Conservation (phyloP, 2,888 invertebrate genomes). For the Netelia virgata region DNA sequence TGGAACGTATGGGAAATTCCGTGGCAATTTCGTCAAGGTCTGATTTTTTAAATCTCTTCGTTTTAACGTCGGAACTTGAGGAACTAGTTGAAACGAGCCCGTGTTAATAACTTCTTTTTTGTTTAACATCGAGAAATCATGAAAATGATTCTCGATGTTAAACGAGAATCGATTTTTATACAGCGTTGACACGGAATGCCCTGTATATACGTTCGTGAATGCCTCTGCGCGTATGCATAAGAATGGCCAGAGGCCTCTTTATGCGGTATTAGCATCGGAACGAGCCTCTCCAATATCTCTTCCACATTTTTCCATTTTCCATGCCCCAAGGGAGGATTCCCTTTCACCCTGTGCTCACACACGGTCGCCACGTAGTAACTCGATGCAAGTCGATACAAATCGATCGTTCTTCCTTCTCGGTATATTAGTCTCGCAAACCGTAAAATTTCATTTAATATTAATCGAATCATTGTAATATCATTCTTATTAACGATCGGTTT, state of each 20-base stretch:
- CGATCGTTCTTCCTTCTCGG: neutral
- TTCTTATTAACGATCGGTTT: slow-evolving; percentile 68
- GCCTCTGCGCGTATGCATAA: neutral
- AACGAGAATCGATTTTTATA: too few relatives aligned
- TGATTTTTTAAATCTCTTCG: too few relatives aligned
- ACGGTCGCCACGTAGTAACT: slow-evolving; percentile 60
- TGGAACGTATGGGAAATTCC: too few relatives aligned
- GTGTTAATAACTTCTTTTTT: too few relatives aligned
- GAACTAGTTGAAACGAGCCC: too few relatives aligned
- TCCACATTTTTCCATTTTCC: slow-evolving; percentile 39
- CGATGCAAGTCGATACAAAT: slow-evolving; percentile 80
- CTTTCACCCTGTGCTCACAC: neutral
- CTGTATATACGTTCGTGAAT: neutral
- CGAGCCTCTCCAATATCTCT: slow-evolving; percentile 69
- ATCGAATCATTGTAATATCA: slow-evolving; percentile 79
- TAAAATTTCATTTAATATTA: slow-evolving; percentile 79
- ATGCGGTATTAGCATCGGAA: slow-evolving; percentile 75
- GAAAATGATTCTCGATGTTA: too few relatives aligned
- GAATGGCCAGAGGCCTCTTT: slow-evolving; percentile 9
- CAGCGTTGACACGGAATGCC: too few relatives aligned
- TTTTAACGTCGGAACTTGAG: too few relatives aligned
- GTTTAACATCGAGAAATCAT: too few relatives aligned
- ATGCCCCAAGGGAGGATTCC: neutral
- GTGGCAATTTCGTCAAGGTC: too few relatives aligned
- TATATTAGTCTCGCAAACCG: slow-evolving; percentile 69